These are phyloP conservation scores for Leuctra nigra DNA, from an alignment of 2,888 invertebrate genomes.

Conservation along the genomic window DNA sequence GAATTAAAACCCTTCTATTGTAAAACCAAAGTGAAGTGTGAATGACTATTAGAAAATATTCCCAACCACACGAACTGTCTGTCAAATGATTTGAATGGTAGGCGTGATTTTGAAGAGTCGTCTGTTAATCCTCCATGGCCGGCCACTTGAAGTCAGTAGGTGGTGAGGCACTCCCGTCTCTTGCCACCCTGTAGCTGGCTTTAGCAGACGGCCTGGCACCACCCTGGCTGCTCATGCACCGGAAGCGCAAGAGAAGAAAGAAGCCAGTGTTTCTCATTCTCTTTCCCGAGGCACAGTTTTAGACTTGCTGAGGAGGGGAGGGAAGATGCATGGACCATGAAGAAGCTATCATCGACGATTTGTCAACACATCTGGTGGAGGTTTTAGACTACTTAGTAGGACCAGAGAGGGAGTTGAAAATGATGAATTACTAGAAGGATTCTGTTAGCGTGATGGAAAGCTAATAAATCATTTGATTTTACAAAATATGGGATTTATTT, in stretches of 20 bases:
- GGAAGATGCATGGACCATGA: too few relatives aligned
- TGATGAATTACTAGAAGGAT: too few relatives aligned
- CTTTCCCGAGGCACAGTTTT: too few relatives aligned
- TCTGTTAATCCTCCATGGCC: slow-evolving; percentile 6
- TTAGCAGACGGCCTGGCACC: slow-evolving; percentile 25
- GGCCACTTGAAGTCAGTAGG: slow-evolving; percentile 6
- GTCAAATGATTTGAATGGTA: neutral
- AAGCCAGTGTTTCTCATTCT: slow-evolving; percentile 19
- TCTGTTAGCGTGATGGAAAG: too few relatives aligned
- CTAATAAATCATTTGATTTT: too few relatives aligned
- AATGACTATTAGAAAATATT: too few relatives aligned
- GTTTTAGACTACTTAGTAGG: neutral
- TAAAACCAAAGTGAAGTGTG: too few relatives aligned
- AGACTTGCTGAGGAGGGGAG: too few relatives aligned
- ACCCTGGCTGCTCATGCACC: slow-evolving; percentile 14
- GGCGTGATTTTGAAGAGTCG: neutral
- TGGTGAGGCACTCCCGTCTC: slow-evolving; percentile 3
- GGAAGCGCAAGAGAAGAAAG: slow-evolving; percentile 22
- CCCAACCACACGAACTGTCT: too few relatives aligned
- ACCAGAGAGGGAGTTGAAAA: too few relatives aligned
- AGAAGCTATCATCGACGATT: slow-evolving; percentile 6
- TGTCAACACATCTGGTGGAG: slow-evolving; percentile 8
- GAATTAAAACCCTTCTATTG: too few relatives aligned
- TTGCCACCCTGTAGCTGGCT: slow-evolving; percentile 2
- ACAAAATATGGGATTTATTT: too few relatives aligned